Base-by-base conservation (phyloP, 2,888 invertebrate genomes). In the Pardosa pseudoannulata region DNA sequence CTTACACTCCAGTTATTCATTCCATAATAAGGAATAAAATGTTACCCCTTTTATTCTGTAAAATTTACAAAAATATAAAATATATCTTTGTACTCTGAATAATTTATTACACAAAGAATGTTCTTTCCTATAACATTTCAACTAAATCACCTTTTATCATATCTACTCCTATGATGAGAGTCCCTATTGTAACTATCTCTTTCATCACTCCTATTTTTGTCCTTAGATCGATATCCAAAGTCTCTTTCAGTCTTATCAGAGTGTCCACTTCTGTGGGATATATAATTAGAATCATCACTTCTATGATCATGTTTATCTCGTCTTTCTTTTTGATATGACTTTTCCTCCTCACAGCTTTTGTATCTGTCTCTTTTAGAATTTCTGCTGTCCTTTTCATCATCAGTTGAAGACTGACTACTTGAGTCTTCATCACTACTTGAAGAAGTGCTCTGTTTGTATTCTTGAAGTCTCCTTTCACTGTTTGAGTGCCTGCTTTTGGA, bases 341-440 rank as follows among this genome's bases (percentile, higher is more conserved):
- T 56, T 6, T 23, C 16, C 11, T 56, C 23, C 5, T 23, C 3
- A 23, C 23, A 23, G 3, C 3, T 6, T 23, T 56, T 23, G 11
- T 56, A 3, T 56, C 16, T 71, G 5, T 70, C 70, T 39, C 16
- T 16, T 36, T n/a, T 36, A 41, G 28, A 3, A 9, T 27, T n/a
- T 16, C 36, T 36, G 29, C 32, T 70, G 1, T n/a, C 0, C 16
- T 36, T 3, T 28, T 28, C 32, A 6, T 71, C 62, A 62, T 39
- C 28, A 11, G 16, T 16, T 13, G 28, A 56, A 23, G 1, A 19
- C 36, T 64, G 13, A 9, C n/a, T 36, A 23, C 9, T n/a, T 7
- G n/a, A 19, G 1, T 1, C 23, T 16, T 72, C 71, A 46, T 64
- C 79, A 31, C 64, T 72, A 46, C 46, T 46, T 16, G 71, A 62